phyloP scores from a whole-genome alignment of 1,140 invertebrate species.

The Fopius arisanus region DNA sequence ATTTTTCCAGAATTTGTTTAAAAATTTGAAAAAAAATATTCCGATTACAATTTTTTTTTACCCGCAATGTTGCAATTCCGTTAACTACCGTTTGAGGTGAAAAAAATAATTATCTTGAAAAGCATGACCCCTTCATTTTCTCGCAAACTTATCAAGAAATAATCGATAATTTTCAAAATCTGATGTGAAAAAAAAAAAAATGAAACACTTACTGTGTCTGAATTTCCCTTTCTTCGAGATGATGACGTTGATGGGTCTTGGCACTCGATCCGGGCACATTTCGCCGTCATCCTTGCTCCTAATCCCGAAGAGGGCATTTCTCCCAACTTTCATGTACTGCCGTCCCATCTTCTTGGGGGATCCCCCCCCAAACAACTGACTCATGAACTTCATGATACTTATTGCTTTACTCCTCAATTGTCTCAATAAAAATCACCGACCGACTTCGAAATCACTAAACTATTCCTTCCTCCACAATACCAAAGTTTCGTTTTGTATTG shows the following conservation, averaged over 20 bases:
- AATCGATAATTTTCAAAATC: too few species aligned
- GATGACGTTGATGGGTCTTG: slow-evolving; percentile 75
- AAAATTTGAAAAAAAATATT: too few species aligned
- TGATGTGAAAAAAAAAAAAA: background rate
- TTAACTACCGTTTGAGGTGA: too few species aligned
- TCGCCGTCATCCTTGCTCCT: slow-evolving; percentile 55
- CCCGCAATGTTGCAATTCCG: too few species aligned
- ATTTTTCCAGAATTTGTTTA: too few species aligned
- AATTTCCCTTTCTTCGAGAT: slow-evolving; percentile 78
- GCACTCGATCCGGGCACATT: slow-evolving; percentile 63
- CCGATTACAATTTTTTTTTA: too few species aligned
- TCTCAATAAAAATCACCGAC: background rate
- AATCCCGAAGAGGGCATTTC: slow-evolving; percentile 74
- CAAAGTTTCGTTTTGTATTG: too few species aligned
- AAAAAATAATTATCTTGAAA: too few species aligned
- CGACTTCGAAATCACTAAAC: background rate
- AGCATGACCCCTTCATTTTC: too few species aligned
- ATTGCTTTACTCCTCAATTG: background rate
- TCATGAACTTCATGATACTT: slow-evolving; percentile 63
- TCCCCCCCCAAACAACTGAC: slow-evolving; percentile 55
- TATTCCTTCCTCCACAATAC: background rate
- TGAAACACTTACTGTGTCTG: slow-evolving; percentile 74
- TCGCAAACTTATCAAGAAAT: too few species aligned
- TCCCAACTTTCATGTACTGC: slow-evolving; percentile 78
- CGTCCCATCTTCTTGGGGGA: slow-evolving; percentile 66